These are phyloP conservation scores for Drosophila demipolita DNA, from an alignment of 2,888 invertebrate genomes.

Conservation along the genomic window DNA sequence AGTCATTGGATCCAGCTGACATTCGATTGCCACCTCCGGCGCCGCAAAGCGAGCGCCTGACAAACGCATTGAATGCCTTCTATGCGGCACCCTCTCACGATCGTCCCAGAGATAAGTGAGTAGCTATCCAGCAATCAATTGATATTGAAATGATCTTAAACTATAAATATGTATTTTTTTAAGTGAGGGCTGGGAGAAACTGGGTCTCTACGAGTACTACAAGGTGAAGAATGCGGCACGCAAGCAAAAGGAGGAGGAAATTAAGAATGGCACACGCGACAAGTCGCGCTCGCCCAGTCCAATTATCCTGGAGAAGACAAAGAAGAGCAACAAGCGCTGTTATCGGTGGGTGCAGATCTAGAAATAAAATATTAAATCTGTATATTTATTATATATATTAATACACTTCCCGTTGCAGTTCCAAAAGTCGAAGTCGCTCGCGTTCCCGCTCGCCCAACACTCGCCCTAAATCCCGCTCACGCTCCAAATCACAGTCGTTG, in stretches of 20 bases:
- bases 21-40: constrained; percentile 97
- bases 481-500: constrained; percentile 85
- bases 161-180: constrained; percentile 45
- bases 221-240: constrained; percentile 97
- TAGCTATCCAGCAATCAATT: neutral
- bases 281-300: constrained; percentile 93
- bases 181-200: constrained; percentile 99
- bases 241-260: constrained; percentile 94
- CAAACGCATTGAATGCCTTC: constrained; percentile 98
- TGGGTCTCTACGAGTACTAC: constrained; percentile 98
- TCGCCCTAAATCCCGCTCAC: constrained; percentile 85
- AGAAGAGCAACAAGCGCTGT: constrained; percentile 86
- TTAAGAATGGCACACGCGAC: constrained; percentile 89
- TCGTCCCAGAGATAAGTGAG: constrained; percentile 94
- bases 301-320: constrained; percentile 88
- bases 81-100: constrained; percentile 98
- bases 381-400: neutral
- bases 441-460: constrained; percentile 86
- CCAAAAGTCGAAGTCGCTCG: constrained; percentile 86
- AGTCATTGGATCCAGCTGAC: constrained; percentile 94
- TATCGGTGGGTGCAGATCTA: constrained; percentile 86
- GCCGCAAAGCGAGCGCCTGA: constrained; percentile 95
- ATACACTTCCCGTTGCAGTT: constrained; percentile 75
- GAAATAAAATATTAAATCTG: neutral
- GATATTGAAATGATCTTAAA: too few relatives aligned